A percentile compares a stretch with the other conserved stretches of the same genome.
phyloP scores from a whole-genome alignment of 1,140 invertebrate genomes.

The Drosophila fuyamai region DNA sequence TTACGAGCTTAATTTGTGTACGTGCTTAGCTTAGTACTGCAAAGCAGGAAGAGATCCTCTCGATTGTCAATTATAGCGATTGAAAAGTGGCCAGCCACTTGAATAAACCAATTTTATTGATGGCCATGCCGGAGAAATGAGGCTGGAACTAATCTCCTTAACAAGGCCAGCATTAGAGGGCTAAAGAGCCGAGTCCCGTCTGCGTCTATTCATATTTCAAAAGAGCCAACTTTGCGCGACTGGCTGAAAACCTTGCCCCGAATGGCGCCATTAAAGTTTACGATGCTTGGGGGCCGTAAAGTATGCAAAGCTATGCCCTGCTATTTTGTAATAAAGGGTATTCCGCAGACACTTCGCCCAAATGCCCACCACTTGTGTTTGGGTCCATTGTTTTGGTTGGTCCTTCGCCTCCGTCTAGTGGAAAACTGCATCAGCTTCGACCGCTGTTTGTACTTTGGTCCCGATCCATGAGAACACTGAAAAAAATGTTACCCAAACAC shows the following conservation, averaged over 20 bases:
- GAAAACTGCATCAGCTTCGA: constrained; percentile 42
- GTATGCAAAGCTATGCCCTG: constrained; percentile 65
- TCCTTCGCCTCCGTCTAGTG: constrained; percentile 2
- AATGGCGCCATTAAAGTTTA: constrained; percentile 81
- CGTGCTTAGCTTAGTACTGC: constrained; percentile 57
- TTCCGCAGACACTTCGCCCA: constrained; percentile 63
- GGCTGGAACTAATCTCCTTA: constrained; percentile 75
- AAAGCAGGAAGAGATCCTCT: constrained; percentile 18
- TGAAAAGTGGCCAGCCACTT: constrained; percentile 77
- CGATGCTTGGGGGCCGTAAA: constrained; percentile 73
- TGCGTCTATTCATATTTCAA: constrained; percentile 78
- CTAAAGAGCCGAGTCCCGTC: constrained; percentile 14
- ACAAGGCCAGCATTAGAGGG: constrained; percentile 71
- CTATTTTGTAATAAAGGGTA: constrained; percentile 80
- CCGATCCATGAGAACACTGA: constrained; percentile 4
- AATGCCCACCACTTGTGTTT: constrained; percentile 52
- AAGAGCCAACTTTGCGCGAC: constrained; percentile 66
- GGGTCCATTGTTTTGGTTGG: constrained; percentile 57
- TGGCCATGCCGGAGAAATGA: constrained; percentile 25
- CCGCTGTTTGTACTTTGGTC: neutral
- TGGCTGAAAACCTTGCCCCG: constrained; percentile 53
- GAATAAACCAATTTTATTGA: constrained; percentile 81
- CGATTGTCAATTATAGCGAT: constrained; percentile 77
- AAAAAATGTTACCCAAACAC: neutral
- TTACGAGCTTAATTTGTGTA: constrained; percentile 80